These are phyloP conservation scores for Poeciliopsis turneri DNA, from an alignment of 2,797 vertebrate species.

Conservation along the genomic window DNA sequence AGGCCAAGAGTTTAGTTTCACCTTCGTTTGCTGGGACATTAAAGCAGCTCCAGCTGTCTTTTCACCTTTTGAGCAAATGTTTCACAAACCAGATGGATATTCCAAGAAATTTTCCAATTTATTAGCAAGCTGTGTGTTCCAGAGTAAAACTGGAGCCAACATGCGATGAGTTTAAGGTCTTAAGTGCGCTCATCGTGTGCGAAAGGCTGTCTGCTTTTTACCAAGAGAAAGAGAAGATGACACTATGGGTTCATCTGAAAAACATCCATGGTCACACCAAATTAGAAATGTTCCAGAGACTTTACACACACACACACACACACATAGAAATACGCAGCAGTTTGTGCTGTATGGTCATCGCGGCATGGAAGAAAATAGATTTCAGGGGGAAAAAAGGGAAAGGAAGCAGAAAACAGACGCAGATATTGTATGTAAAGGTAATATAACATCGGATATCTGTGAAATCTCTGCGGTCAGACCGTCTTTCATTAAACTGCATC, in stretches of 20 bases:
- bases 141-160: slow-evolving; percentile 17
- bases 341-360: slow-evolving; percentile 8
- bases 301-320: slow-evolving; percentile 1
- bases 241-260: slow-evolving; percentile 48
- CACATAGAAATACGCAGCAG: not conserved
- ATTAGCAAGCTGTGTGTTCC: slow-evolving; percentile 26
- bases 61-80: slow-evolving; percentile 22
- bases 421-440: slow-evolving; percentile 28
- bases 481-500: slow-evolving; percentile 28
- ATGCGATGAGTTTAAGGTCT: slow-evolving; percentile 17
- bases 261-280: slow-evolving; percentile 47
- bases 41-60: not conserved
- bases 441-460: slow-evolving; percentile 49
- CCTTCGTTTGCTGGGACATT: not conserved
- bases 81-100: not conserved
- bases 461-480: slow-evolving; percentile 64
- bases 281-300: slow-evolving; percentile 38
- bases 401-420: slow-evolving; percentile 3
- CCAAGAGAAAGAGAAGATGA: slow-evolving; percentile 54
- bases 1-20: not conserved
- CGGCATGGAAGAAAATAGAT: slow-evolving; percentile 13
- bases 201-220: slow-evolving; percentile 60
- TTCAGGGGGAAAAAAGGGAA: not conserved
- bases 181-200: slow-evolving; percentile 34
- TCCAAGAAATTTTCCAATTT: not conserved